phyloP scores from a whole-genome alignment of 2,113 vertebrate genomes.

The Mungos mungo region DNA sequence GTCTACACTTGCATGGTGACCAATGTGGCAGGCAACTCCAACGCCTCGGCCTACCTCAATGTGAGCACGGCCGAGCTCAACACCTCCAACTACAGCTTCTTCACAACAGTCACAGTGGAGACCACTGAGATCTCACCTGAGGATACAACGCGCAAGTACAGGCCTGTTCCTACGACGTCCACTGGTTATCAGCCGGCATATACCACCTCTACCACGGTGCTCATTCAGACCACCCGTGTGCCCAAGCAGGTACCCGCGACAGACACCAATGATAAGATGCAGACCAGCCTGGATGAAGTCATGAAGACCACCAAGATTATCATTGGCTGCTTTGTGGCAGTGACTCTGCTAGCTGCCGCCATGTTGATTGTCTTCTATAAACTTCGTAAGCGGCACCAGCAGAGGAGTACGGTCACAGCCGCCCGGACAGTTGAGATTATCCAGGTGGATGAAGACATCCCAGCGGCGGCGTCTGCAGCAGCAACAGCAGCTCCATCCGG shows the following conservation, averaged over 20 bases:
- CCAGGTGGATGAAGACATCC: conserved; percentile 94
- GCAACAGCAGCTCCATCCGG: conserved; percentile 84
- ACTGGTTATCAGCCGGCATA: conserved; percentile 97
- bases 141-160: conserved; percentile 92
- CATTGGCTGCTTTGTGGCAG: conserved; percentile 98
- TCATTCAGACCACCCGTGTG: conserved; percentile 93
- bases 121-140: conserved; percentile 93
- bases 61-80: conserved; percentile 97
- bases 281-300: conserved; percentile 96
- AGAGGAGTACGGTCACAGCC: conserved; percentile 94
- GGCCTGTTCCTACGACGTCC: conserved; percentile 92
- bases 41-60: conserved; percentile 97
- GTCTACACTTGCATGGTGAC: conserved; percentile 98
- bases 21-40: conserved; percentile 98
- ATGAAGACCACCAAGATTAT: conserved; percentile 99
- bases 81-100: conserved; percentile 98
- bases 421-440: conserved; percentile 96
- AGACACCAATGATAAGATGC: conserved; percentile 87
- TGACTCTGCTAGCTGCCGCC: conserved; percentile 95
- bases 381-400: conserved; percentile 97
- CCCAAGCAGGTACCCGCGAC: conserved; percentile 92
- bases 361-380: conserved; percentile 99
- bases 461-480: conserved; percentile 77
- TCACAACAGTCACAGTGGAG: conserved; percentile 97
- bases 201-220: conserved; percentile 95